A percentile compares a stretch with the other conserved stretches of the same genome.
These are phyloP conservation scores for Smittia aterrima DNA, from an alignment of 2,888 invertebrate genomes.

Conservation along the genomic window DNA sequence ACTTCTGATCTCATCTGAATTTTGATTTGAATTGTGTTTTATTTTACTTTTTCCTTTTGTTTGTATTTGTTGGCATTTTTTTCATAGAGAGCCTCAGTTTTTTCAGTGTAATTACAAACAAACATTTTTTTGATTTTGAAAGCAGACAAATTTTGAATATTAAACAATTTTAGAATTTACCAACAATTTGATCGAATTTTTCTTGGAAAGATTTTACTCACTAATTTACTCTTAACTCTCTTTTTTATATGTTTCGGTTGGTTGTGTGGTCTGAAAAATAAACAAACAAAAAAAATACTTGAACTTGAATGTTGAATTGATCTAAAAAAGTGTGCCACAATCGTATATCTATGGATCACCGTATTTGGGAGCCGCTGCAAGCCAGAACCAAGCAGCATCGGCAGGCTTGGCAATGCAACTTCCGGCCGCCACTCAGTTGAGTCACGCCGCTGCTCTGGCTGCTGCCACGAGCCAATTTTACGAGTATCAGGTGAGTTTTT, in stretches of 20 bases:
- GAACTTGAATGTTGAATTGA: constrained; percentile 38
- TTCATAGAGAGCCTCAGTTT: constrained; percentile 29
- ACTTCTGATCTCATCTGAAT: not conserved
- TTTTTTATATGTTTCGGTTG: constrained; percentile 43
- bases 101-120: constrained; percentile 10
- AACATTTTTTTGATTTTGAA: not conserved
- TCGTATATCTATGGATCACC: constrained; percentile 77
- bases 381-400: constrained; percentile 49
- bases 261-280: constrained; percentile 42
- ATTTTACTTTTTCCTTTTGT: constrained; percentile 12
- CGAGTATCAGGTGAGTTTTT: constrained; percentile 64
- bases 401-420: constrained; percentile 70
- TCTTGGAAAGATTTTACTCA: constrained; percentile 35
- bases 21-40: constrained; percentile 9
- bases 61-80: constrained; percentile 42
- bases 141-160: not conserved
- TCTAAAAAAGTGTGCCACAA: constrained; percentile 55
- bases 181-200: constrained; percentile 9
- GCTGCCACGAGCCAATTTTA: constrained; percentile 78
- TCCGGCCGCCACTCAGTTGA: constrained; percentile 64
- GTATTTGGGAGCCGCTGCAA: constrained; percentile 60
- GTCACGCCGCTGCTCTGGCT: constrained; percentile 73
- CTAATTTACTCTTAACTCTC: constrained; percentile 43
- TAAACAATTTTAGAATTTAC: not conserved
- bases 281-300: constrained; percentile 40